Percentiles rank a stretch among this genome's conserved stretches.
Evolutionary conservation across 1,140 invertebrate genomes (phyloP).

Genomic region (Danaus plexippus): DNA sequence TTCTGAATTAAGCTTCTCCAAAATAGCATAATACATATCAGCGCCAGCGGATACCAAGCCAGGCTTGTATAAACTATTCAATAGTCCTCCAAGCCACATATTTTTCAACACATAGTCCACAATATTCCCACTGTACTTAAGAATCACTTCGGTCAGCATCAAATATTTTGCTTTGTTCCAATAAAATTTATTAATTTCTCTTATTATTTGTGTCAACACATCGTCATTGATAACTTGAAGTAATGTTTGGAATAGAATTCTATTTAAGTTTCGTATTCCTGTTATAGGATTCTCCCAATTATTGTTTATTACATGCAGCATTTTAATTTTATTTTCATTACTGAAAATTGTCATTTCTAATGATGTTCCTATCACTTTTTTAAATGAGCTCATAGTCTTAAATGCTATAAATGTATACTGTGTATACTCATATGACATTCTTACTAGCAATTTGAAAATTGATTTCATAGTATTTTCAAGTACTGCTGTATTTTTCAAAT

Average conservation of each 20-base stretch:
- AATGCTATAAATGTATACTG: conserved; percentile 57
- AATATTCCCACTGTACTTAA: conserved; percentile 30
- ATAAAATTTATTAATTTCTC: conserved; percentile 52
- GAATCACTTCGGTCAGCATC: conserved; percentile 58
- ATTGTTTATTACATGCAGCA: conserved; percentile 57
- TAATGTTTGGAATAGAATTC: conserved; percentile 47
- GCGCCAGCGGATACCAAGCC: conserved; percentile 62
- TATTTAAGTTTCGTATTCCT: conserved; percentile 60
- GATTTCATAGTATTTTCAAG: conserved; percentile 28
- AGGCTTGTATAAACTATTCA: conserved; percentile 53
- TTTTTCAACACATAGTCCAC: conserved; percentile 21
- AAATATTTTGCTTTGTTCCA: conserved; percentile 70
- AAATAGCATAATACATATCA: conserved; percentile 60
- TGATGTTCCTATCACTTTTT: conserved; percentile 45
- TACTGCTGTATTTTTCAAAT: conserved; percentile 14
- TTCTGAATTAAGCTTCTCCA: conserved; percentile 44
- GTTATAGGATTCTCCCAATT: conserved; percentile 69
- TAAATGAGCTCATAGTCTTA: conserved; percentile 54
- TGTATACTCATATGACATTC: conserved; percentile 58
- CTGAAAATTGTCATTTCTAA: conserved; percentile 38
- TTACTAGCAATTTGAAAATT: conserved; percentile 37
- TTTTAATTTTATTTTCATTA: conserved; percentile 33
- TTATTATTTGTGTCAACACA: conserved; percentile 31
- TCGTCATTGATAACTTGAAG: conserved; percentile 31
- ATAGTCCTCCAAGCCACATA: conserved; percentile 48